A percentile compares a stretch with the other conserved stretches of the same genome.
phyloP scores from a whole-genome alignment of 2,888 invertebrate species.

The Melieria omissa region DNA sequence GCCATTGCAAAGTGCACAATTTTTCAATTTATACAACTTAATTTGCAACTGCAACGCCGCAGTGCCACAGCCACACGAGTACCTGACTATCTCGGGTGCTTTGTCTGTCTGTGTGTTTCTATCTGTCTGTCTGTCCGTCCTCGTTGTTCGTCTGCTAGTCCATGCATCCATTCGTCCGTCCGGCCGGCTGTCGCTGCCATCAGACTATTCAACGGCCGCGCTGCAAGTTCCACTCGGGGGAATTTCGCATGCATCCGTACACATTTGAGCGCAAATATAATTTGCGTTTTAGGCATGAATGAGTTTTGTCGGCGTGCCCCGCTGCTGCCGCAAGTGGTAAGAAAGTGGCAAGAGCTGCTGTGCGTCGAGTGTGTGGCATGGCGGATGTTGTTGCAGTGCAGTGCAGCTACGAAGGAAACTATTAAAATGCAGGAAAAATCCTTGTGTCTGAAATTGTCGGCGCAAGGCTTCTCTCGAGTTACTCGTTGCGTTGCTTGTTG shows the following conservation, averaged over 20 bases:
- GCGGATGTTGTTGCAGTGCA: constrained; percentile 19
- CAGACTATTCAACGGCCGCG: constrained; percentile 9
- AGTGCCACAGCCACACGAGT: neutral
- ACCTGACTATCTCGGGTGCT: constrained; percentile 3
- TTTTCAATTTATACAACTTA: constrained; percentile 37
- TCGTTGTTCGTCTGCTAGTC: neutral
- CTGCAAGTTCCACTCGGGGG: neutral
- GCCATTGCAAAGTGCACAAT: constrained; percentile 25
- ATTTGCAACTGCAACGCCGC: constrained; percentile 17
- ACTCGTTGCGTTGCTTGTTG: neutral
- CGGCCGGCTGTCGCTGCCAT: constrained; percentile 1
- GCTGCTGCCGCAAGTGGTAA: constrained; percentile 11
- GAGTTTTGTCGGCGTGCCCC: constrained; percentile 16
- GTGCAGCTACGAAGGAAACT: constrained; percentile 13
- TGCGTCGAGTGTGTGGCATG: neutral
- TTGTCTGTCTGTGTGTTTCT: neutral
- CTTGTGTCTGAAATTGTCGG: constrained; percentile 12
- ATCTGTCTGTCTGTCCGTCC: neutral
- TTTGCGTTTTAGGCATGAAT: constrained; percentile 47
- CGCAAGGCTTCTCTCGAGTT: neutral
- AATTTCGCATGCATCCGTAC: constrained; percentile 7
- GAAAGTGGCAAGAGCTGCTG: constrained; percentile 10
- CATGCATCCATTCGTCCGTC: neutral
- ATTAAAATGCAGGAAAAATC: constrained; percentile 22
- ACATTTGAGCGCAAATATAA: constrained; percentile 40